Evolutionary conservation across 2,113 vertebrate species (phyloP), one percentile per base, ranked within the genome.

Genomic region (Urocolius indicus): DNA sequence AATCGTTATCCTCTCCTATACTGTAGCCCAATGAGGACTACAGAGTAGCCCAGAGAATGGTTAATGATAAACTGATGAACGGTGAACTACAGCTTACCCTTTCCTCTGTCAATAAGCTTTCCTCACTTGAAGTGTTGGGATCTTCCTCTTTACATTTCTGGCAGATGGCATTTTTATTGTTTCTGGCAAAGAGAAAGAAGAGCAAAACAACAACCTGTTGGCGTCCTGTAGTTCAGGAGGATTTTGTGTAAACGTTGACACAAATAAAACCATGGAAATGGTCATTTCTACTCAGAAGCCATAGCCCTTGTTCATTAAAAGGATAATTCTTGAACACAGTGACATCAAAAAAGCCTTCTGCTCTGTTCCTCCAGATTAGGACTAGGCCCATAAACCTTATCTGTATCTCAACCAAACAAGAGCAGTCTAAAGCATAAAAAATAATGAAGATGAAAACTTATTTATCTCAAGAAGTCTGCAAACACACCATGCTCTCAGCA

Each of bases 91-190:
- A 55, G 93, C 97, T 16, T 97, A 98, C 98, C 96, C 97, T 98
- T 86, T 98, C 98, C 84, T 97, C 97, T 52, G 98, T 95, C 81
- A 98, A 16, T 2, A 98, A 94, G 81, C 97, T 97, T 76, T 96
- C 97, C 41, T 98, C 97, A 36, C 83, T 95, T 18, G 95, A 71
- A 72, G 87, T 77, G 27, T 84, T 90, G 8, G 96, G 90, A 78
- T 96, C 95, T 5, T 98, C 98, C 67, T 97, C 98, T 89, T 97
- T 97, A 86, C 98, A 98, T 74, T 97, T 98, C 77, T 97, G 94
- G 92, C 98, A 99, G 83, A 98, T 74, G 1, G 69, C 95, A 46
- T 98, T 98, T 86, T 98, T 97, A 38, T 96, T 94, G 76, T 97
- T 98, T 84, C 98, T 99, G 94, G 84, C 45, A 45, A 92, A 80